These are phyloP conservation scores for Myrmecobius fasciatus DNA, from an alignment of 2,113 vertebrate genomes.

Conservation along the genomic window DNA sequence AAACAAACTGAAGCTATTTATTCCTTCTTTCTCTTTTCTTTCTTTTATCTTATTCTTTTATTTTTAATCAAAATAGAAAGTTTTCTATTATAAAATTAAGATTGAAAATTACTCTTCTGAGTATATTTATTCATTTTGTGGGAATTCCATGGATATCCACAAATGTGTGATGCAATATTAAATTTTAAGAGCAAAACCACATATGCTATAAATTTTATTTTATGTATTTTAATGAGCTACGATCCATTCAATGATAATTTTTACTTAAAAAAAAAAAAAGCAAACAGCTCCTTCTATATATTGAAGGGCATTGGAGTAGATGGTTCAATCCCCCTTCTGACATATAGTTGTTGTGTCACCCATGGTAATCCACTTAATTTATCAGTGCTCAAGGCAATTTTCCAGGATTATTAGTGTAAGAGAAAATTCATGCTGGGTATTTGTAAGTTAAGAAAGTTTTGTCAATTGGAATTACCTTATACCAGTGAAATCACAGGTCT, in stretches of 20 bases:
- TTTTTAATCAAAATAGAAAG: constrained; percentile 8
- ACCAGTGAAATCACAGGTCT: background rate
- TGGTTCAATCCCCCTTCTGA: background rate
- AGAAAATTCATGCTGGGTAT: background rate
- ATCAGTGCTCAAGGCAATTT: background rate
- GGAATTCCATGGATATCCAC: background rate
- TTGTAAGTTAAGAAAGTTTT: background rate
- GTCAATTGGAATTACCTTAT: background rate
- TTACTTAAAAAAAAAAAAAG: background rate
- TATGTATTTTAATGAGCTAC: constrained; percentile 12
- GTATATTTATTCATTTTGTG: background rate
- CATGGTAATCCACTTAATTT: background rate
- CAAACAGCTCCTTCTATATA: background rate
- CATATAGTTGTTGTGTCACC: background rate
- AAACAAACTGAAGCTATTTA: background rate
- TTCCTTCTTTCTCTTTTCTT: background rate
- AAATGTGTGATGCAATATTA: background rate
- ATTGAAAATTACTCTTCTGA: constrained; percentile 5
- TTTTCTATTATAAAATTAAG: background rate
- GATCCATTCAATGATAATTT: constrained; percentile 20
- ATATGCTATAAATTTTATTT: constrained; percentile 54
- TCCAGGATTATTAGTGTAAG: background rate
- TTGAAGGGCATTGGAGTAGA: background rate
- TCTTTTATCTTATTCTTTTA: background rate
- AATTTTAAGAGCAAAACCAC: constrained; percentile 20